Base-by-base conservation (phyloP, 2,888 invertebrate genomes). In the Scotopteryx bipunctaria region DNA sequence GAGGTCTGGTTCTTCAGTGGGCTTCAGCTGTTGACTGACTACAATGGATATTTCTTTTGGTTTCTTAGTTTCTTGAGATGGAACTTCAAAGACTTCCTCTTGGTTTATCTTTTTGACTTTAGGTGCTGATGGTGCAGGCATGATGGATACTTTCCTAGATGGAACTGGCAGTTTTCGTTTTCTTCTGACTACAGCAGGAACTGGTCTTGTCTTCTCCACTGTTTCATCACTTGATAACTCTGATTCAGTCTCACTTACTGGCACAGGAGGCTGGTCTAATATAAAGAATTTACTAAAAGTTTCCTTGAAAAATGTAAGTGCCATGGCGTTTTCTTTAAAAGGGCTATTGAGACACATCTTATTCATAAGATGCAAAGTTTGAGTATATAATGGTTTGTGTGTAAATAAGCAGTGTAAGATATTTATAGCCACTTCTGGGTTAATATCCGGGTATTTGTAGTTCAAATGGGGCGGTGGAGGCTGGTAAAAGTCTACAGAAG, bases 331-430 rank as follows among this genome's bases (percentile, higher is more conserved):
- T 32, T 91, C 74, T 61, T 83, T 92, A 84, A 98, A 98, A 0
- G 98, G 98, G 32, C 94, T 93, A 11, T 95, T 94, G 38, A 98
- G 82, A 77, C 95, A 96, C 97, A 98, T 97, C 83, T 95, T 96
- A 77, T 98, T 98, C 98, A 98, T 98, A 43, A 98, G 91, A 86
- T 98, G 98, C 36, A 98, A 74, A 5, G 95, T 93, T 91, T 96
- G 94, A 0, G 92, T 94, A 74, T 98, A 98, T 78, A 98, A 96
- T 66, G 94, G 93, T 44, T 95, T 95, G 63, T 96, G 94, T 9
- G 92, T 92, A 46, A 94, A 92, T 48, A 98, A 81, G 16, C 94
- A 93, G 78, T 94, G 92, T 2, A 94, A 92, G 55, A 98, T 97
- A 72, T 96, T 96, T 45, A 94, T 91, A 32, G 96, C 91, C 32